Conservation (phyloP, 2,797 vertebrate species). For the Amblyraja radiata region DNA sequence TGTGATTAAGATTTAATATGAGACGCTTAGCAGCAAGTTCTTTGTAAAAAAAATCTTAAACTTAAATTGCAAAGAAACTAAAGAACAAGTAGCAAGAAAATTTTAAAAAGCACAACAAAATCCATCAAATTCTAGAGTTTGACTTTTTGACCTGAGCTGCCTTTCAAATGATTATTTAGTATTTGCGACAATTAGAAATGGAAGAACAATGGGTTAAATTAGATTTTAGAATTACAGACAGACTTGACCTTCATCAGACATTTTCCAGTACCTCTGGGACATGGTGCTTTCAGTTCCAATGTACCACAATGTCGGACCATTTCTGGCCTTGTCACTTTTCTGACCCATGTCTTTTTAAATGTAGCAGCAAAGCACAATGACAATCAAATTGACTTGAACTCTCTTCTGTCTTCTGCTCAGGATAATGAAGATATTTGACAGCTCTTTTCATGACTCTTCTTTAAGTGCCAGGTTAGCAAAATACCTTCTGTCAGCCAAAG, state of each 20-base stretch:
- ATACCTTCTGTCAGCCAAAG: conserved; percentile 38
- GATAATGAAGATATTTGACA: conserved; percentile 38
- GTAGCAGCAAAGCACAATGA: conserved; percentile 32
- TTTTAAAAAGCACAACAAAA: neutral
- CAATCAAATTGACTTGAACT: conserved; percentile 39
- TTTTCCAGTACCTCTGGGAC: conserved; percentile 34
- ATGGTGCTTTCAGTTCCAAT: conserved; percentile 37
- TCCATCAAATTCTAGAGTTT: neutral
- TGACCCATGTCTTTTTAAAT: conserved; percentile 36
- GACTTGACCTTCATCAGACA: conserved; percentile 37
- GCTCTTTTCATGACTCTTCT: conserved; percentile 37
- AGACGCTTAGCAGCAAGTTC: neutral
- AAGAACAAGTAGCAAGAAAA: neutral
- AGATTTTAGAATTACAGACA: conserved; percentile 32
- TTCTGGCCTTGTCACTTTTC: conserved; percentile 34
- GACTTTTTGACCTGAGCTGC: neutral
- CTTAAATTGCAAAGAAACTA: neutral
- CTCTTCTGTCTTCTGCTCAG: conserved; percentile 35
- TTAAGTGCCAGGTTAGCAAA: conserved; percentile 34
- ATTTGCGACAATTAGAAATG: neutral
- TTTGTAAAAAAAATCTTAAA: neutral
- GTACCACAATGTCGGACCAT: conserved; percentile 32
- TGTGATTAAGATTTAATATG: neutral
- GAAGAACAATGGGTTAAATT: conserved; percentile 35
- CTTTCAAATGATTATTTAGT: neutral